These are phyloP conservation scores for Drosophila leonis DNA, from an alignment of 2,888 invertebrate species.

Conservation along the genomic window DNA sequence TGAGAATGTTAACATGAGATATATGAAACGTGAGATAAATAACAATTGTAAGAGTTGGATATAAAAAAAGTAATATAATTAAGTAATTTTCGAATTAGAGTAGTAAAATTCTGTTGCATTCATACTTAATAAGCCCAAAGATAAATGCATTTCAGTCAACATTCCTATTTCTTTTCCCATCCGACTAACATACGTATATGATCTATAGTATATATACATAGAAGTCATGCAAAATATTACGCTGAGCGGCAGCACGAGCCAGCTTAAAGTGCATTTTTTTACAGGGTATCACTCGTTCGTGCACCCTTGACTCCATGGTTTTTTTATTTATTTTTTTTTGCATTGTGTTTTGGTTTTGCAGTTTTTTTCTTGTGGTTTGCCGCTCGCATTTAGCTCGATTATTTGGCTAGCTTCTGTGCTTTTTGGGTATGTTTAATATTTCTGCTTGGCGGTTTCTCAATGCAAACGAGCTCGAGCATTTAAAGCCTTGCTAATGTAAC, in stretches of 20 bases:
- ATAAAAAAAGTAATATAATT: too few species aligned
- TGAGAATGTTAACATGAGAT: not conserved
- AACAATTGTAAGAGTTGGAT: too few species aligned
- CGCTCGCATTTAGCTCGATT: slow-evolving; percentile 46
- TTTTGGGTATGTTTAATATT: slow-evolving; percentile 26
- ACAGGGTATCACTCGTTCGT: slow-evolving; percentile 15
- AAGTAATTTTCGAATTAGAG: not conserved
- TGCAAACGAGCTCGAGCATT: slow-evolving; percentile 62
- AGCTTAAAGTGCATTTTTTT: not conserved
- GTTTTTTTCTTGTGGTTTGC: slow-evolving; percentile 7
- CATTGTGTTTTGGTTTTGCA: slow-evolving; percentile 28
- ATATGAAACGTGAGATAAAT: not conserved
- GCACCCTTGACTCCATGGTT: not conserved
- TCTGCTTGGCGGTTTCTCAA: slow-evolving; percentile 48
- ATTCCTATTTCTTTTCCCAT: too few species aligned
- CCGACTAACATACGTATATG: too few species aligned
- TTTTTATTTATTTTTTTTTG: slow-evolving; percentile 3
- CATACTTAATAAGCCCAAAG: too few species aligned
- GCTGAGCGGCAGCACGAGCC: not conserved
- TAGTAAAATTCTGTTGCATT: too few species aligned
- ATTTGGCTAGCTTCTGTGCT: slow-evolving; percentile 51
- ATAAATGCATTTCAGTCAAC: too few species aligned
- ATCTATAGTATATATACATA: too few species aligned
- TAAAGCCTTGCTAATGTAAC: slow-evolving; percentile 43
- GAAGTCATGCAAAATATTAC: not conserved